A percentile compares a stretch with the other conserved stretches of the same genome.
These are phyloP conservation scores for Lasiurus cinereus DNA, from an alignment of 2,113 vertebrate genomes.

Conservation along the genomic window DNA sequence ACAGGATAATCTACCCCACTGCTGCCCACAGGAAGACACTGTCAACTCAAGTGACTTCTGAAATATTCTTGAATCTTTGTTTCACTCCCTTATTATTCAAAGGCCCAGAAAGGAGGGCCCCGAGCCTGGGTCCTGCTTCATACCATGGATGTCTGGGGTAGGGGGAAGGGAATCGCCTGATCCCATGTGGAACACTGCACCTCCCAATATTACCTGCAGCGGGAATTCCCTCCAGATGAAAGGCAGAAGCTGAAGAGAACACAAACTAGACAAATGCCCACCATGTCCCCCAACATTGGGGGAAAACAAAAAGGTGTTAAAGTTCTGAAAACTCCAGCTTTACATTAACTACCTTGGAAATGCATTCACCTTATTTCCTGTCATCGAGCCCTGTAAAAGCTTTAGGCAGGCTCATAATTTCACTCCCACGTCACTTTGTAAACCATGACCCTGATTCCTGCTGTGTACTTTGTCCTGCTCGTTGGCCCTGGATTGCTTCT, in stretches of 20 bases:
- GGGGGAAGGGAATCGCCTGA: neutral
- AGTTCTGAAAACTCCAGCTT: neutral
- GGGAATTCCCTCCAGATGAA: neutral
- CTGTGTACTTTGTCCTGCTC: neutral
- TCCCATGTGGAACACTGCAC: neutral
- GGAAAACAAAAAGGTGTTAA: neutral
- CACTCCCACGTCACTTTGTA: neutral
- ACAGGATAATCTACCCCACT: neutral
- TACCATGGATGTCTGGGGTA: neutral
- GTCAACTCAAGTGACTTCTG: neutral
- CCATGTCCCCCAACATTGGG: neutral
- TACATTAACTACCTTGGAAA: conserved; percentile 28
- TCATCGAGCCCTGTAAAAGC: conserved; percentile 20
- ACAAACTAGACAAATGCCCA: neutral
- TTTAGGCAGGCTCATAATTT: neutral
- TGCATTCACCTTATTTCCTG: neutral
- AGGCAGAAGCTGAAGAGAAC: neutral
- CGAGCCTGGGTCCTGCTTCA: neutral
- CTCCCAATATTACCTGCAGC: neutral
- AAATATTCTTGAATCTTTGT: neutral
- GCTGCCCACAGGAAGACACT: neutral
- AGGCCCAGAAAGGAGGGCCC: neutral
- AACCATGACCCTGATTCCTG: conserved; percentile 47
- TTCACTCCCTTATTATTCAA: neutral
- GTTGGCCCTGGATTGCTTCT: conserved; percentile 14